Percentiles rank a stretch among this genome's conserved stretches.
Evolutionary conservation across 2,797 vertebrate genomes (phyloP).

Genomic region (Gymnopithys bicolor): DNA sequence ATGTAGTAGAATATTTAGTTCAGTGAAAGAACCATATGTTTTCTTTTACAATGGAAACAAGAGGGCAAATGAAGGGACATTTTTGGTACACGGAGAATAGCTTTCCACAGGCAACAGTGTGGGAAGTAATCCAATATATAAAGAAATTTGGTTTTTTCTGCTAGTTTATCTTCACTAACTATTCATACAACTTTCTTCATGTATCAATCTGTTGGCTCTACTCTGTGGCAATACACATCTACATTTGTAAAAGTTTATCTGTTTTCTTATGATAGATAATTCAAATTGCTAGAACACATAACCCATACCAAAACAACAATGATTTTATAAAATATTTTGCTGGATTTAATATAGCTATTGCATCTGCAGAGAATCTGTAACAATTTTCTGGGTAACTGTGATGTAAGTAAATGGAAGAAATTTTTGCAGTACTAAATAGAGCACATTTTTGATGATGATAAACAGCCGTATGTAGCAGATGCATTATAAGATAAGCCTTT

Average conservation of each 20-base stretch:
- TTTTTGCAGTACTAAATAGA: not conserved
- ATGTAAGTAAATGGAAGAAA: not conserved
- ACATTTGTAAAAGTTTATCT: not conserved
- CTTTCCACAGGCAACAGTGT: not conserved
- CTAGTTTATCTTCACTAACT: not conserved
- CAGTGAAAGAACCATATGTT: not conserved
- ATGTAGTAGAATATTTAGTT: not conserved
- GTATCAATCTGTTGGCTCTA: not conserved
- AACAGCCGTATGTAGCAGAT: not conserved
- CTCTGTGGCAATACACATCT: not conserved
- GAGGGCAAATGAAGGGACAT: not conserved
- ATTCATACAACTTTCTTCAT: not conserved
- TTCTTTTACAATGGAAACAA: not conserved
- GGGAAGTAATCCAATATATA: not conserved
- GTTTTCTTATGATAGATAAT: not conserved
- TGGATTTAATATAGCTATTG: not conserved
- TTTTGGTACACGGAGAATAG: not conserved
- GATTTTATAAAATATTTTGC: not conserved
- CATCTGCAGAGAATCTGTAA: not conserved
- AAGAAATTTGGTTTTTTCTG: not conserved
- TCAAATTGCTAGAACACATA: not conserved
- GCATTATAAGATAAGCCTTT: not conserved
- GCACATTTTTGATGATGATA: not conserved
- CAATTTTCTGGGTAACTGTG: not conserved
- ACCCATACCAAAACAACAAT: not conserved